Evolutionary conservation across 2,113 vertebrate species (phyloP).

Genomic region (Datnioides undecimradiatus): DNA sequence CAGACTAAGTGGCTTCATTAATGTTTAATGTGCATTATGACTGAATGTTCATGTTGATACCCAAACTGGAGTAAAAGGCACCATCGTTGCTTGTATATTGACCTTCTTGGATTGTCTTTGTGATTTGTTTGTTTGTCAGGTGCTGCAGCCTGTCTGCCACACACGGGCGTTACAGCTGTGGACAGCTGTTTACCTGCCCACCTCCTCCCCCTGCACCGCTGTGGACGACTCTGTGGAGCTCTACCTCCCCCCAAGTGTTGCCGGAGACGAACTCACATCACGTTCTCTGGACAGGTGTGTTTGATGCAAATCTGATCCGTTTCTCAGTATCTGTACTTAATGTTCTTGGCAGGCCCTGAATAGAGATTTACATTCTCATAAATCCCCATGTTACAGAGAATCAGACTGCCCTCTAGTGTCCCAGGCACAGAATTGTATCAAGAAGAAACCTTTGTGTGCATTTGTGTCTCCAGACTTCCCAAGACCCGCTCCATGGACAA

Average conservation of each 20-base stretch:
- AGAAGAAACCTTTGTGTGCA: neutral
- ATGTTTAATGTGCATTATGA: constrained; percentile 6
- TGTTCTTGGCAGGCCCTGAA: neutral
- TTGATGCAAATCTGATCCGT: neutral
- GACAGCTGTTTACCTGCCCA: constrained; percentile 97
- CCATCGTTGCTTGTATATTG: constrained; percentile 13
- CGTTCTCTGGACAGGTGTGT: constrained; percentile 93
- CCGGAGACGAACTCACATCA: constrained; percentile 92
- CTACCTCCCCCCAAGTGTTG: constrained; percentile 87
- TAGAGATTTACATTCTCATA: neutral
- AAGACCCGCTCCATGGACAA: constrained; percentile 99
- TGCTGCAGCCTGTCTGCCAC: constrained; percentile 97
- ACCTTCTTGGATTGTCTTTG: constrained; percentile 15
- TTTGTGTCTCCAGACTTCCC: constrained; percentile 87
- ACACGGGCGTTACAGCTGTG: constrained; percentile 96
- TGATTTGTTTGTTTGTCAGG: constrained; percentile 79
- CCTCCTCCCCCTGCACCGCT: constrained; percentile 93
- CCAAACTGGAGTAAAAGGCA: neutral
- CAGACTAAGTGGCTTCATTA: neutral
- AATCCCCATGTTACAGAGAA: neutral
- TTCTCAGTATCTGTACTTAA: neutral
- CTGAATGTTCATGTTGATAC: neutral
- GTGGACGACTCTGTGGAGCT: constrained; percentile 94
- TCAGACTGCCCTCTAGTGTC: constrained; percentile 68
- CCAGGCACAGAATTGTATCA: neutral